These are phyloP conservation scores for Cettia cetti DNA, from an alignment of 2,113 vertebrate genomes.

Conservation along the genomic window DNA sequence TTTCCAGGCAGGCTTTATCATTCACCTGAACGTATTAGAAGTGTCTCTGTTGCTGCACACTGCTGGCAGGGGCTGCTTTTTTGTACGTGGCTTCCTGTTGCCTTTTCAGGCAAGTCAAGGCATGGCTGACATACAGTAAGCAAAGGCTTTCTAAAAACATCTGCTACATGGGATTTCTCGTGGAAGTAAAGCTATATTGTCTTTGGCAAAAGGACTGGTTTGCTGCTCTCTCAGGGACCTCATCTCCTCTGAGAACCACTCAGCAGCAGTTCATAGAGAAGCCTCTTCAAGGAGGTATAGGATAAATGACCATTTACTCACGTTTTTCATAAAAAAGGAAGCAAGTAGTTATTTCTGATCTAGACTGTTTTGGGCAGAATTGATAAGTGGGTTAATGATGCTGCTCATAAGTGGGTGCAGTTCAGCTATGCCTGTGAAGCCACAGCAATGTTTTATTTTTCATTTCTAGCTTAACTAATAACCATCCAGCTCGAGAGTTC, in stretches of 20 bases:
- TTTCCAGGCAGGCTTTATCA: neutral
- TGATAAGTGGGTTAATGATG: too few relatives aligned
- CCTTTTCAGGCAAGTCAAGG: neutral
- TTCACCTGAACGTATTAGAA: neutral
- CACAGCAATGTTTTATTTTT: neutral
- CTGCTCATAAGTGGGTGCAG: too few relatives aligned
- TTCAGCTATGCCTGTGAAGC: neutral
- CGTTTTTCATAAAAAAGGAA: neutral
- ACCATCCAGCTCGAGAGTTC: neutral
- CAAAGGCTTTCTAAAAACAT: neutral
- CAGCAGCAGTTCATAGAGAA: neutral
- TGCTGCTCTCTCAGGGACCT: neutral
- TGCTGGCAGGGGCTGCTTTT: neutral
- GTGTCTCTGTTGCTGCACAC: rapidly evolving
- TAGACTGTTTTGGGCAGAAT: neutral
- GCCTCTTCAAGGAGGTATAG: neutral
- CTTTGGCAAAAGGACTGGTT: neutral
- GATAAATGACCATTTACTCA: neutral
- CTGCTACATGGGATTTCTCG: neutral
- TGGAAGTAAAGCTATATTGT: neutral
- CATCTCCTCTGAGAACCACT: neutral
- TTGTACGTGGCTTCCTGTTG: neutral
- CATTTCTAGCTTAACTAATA: neutral
- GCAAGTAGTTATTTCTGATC: rapidly evolving
- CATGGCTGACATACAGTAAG: neutral